Evolutionary conservation across 2,888 invertebrate genomes (phyloP).

Genomic region (Nesidiocoris tenuis): DNA sequence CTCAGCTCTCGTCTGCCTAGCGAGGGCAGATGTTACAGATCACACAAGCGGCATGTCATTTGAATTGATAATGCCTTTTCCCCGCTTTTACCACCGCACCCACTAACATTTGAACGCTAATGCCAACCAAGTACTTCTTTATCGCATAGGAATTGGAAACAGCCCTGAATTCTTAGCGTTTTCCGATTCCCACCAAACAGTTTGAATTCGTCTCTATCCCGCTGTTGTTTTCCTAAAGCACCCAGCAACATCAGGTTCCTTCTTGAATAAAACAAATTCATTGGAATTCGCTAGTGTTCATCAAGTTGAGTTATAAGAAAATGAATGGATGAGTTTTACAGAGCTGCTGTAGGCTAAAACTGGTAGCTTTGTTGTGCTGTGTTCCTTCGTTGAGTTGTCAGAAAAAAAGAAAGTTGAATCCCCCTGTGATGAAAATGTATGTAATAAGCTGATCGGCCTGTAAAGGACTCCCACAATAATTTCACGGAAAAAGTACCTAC

Average conservation of each 20-base stretch:
- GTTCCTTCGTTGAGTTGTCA: too few relatives aligned
- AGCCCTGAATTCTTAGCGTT: constrained; percentile 33
- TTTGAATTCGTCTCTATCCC: constrained; percentile 35
- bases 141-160: constrained; percentile 32
- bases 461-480: too few relatives aligned
- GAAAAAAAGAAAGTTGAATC: too few relatives aligned
- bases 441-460: too few relatives aligned
- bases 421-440: too few relatives aligned
- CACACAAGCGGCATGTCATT: constrained; percentile 39
- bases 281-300: not conserved
- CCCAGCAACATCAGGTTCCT: too few relatives aligned
- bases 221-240: not conserved
- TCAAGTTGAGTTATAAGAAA: too few relatives aligned
- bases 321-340: too few relatives aligned
- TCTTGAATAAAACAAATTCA: constrained; percentile 37
- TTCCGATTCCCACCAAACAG: constrained; percentile 30
- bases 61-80: constrained; percentile 40
- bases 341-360: too few relatives aligned
- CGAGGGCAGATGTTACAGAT: constrained; percentile 39
- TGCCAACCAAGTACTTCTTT: constrained; percentile 42
- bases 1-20: not conserved
- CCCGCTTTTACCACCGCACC: constrained; percentile 18
- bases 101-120: constrained; percentile 10
- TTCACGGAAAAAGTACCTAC: too few relatives aligned
- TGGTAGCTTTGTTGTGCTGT: too few relatives aligned